These are phyloP conservation scores for Cuniculus paca DNA, from an alignment of 2,797 vertebrate species.

Conservation along the genomic window DNA sequence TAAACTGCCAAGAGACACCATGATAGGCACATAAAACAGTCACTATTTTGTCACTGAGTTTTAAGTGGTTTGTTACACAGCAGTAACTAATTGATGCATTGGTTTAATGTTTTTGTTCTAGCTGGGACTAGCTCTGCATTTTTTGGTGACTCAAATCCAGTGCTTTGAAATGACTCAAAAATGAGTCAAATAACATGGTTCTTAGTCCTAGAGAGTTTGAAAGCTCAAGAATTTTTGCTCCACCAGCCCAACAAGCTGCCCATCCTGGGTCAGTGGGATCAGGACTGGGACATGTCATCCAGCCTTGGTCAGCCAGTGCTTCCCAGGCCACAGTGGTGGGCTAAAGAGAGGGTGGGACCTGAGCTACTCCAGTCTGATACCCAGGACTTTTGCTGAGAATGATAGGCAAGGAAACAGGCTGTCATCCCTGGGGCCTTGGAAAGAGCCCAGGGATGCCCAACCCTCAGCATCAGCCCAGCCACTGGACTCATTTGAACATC, in stretches of 20 bases:
- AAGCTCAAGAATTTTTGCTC: background rate
- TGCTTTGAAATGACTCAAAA: constrained; percentile 16
- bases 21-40: background rate
- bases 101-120: background rate
- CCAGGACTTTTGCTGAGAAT: background rate
- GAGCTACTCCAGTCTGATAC: background rate
- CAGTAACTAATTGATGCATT: background rate
- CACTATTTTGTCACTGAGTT: background rate
- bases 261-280: background rate
- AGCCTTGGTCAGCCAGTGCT: background rate
- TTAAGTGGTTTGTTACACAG: background rate
- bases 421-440: background rate
- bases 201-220: background rate
- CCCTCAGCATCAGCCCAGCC: background rate
- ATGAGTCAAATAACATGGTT: background rate
- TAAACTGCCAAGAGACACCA: no score
- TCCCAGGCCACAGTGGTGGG: background rate
- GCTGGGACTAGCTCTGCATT: background rate
- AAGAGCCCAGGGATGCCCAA: background rate
- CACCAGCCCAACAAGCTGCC: background rate
- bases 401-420: background rate
- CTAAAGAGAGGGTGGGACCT: background rate
- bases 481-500: background rate
- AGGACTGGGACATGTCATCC: background rate
- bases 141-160: background rate